Conservation (phyloP, 2,797 vertebrate species). For the Leucoraja ocellata region DNA sequence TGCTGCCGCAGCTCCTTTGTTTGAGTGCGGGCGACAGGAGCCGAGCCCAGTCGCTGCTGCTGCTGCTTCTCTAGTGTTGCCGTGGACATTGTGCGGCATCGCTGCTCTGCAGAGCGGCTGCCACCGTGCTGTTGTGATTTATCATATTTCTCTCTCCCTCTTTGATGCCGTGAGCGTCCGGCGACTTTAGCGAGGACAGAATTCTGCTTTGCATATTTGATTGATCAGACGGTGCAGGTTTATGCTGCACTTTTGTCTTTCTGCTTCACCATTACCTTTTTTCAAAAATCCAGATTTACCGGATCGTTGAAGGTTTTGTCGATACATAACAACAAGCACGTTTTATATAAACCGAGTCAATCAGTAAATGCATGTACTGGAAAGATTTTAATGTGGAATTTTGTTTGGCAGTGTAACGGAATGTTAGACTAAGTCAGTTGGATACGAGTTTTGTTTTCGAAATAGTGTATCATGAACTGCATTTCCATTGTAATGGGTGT, state of each 20-base stretch:
- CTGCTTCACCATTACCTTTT: neutral
- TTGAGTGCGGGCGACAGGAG: neutral
- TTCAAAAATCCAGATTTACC: neutral
- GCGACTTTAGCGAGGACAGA: neutral
- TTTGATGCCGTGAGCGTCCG: neutral
- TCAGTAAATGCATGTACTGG: neutral
- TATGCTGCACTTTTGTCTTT: neutral
- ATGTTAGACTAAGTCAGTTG: neutral
- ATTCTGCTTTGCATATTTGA: neutral
- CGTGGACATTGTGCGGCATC: constrained; percentile 15
- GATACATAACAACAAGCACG: neutral
- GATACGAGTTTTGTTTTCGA: neutral
- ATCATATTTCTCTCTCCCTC: neutral
- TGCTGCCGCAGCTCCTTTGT: constrained; percentile 6
- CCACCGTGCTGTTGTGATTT: constrained; percentile 9
- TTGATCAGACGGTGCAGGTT: neutral
- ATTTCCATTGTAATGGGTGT: neutral
- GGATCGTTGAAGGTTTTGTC: constrained; percentile 7
- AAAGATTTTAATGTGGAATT: too few relatives aligned
- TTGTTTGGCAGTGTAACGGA: neutral
- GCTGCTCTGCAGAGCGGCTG: neutral
- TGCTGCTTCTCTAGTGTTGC: neutral
- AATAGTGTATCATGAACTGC: neutral
- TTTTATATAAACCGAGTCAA: neutral
- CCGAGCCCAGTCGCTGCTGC: neutral